These are phyloP conservation scores for Papilio gigon DNA, from an alignment of 2,888 invertebrate species.

Conservation along the genomic window DNA sequence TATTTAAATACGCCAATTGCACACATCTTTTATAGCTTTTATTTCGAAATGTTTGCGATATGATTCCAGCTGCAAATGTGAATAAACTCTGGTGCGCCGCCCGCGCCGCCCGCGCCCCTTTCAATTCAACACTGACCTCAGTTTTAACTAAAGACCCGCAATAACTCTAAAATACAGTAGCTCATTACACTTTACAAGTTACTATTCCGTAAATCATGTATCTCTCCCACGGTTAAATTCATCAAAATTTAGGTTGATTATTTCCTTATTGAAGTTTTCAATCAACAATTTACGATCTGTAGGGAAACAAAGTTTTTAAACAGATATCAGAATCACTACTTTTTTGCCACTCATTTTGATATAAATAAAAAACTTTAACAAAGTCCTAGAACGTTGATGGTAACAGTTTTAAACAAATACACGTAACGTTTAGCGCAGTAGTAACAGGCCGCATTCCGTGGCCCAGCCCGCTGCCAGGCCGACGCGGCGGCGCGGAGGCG, in stretches of 20 bases:
- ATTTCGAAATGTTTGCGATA: slow-evolving; percentile 19
- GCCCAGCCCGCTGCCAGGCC: background rate
- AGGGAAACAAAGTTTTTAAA: background rate
- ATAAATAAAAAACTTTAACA: too few relatives aligned
- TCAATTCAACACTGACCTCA: background rate
- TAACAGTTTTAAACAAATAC: background rate
- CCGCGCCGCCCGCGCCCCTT: background rate
- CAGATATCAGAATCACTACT: background rate
- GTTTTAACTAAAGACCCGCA: slow-evolving; percentile 3
- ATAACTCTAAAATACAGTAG: background rate
- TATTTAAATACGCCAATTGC: slow-evolving; percentile 28
- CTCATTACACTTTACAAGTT: background rate
- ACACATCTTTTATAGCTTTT: slow-evolving; percentile 17
- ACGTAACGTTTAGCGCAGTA: background rate
- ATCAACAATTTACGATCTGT: background rate
- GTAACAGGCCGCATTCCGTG: too few relatives aligned
- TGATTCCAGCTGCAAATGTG: slow-evolving; percentile 9
- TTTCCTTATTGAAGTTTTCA: background rate
- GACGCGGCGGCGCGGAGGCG: background rate
- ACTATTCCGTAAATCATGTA: slow-evolving; percentile 3
- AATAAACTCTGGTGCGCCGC: background rate
- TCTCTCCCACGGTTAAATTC: background rate
- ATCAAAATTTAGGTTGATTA: background rate
- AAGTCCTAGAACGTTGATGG: too few relatives aligned
- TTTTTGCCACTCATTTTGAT: too few relatives aligned